Percentiles rank a stretch among this genome's conserved stretches.
These are phyloP conservation scores for Pimephales promelas DNA, from an alignment of 2,113 vertebrate species.

Conservation along the genomic window DNA sequence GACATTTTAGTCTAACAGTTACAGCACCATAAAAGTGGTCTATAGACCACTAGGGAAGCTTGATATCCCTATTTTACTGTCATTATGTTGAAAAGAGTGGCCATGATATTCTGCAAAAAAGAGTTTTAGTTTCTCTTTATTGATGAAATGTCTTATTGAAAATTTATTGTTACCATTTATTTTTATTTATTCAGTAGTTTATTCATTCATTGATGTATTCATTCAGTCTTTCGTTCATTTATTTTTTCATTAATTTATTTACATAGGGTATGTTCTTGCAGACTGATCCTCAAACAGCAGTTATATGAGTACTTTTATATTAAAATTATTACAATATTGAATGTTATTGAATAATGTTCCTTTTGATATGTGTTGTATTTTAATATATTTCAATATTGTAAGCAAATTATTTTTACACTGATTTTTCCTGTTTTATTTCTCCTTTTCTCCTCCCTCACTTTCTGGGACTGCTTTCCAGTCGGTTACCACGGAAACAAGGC, in stretches of 20 bases:
- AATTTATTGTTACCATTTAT: too few relatives aligned
- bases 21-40: too few relatives aligned
- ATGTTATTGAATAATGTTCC: not conserved
- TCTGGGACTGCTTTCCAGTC: slow-evolving; percentile 71
- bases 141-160: too few relatives aligned
- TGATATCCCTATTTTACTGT: not conserved
- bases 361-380: not conserved
- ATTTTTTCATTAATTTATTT: not conserved
- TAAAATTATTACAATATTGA: too few relatives aligned
- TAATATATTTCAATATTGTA: too few relatives aligned
- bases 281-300: not conserved
- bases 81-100: not conserved
- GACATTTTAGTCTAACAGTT: not conserved
- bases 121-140: too few relatives aligned
- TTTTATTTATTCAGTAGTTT: too few relatives aligned
- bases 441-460: slow-evolving; percentile 6
- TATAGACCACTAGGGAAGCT: too few relatives aligned
- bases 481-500: slow-evolving; percentile 95
- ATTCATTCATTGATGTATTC: too few relatives aligned
- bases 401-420: too few relatives aligned
- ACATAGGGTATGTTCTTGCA: not conserved
- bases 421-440: slow-evolving; percentile 52
- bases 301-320: too few relatives aligned
- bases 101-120: not conserved
- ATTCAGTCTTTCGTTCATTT: not conserved